Evolutionary conservation across 2,113 vertebrate genomes (phyloP), one percentile per base, ranked within the genome.

Genomic region (Tamias sibiricus): DNA sequence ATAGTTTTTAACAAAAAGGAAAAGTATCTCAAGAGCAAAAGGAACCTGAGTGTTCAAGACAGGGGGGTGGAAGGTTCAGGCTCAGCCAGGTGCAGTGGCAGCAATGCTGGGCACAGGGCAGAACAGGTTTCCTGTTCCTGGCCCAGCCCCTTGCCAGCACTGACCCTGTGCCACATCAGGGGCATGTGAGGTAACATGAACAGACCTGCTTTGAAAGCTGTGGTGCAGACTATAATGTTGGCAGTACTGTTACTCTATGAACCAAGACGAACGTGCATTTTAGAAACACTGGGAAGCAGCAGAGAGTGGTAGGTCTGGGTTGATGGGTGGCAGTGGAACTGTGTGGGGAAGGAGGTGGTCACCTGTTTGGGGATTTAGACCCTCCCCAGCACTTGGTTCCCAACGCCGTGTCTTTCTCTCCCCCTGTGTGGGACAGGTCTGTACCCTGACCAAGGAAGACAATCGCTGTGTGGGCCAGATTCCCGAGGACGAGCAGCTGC

Each of bases 391-490:
- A 1, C 79, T 5, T 0, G 26, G 77, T 30, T 6, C 66, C 93
- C 47, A 64, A 24, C 32, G 7, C 19, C 19, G 0, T 16, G 42
- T 28, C 37, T 74, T 57, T 79, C 80, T 92, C 74, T 37, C 40
- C 75, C 59, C 71, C 54, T 87, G 83, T n/a, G 6, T 16, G n/a
- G 80, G 28, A 49, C 94, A 99, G 99, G 99, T 99, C 97, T 99
- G 99, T 97, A 99, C 99, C 22, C 98, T 99, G 96, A 99, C 99
- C 0, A 99, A 99, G 98, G 99, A 99, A 98, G 99, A 99, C 99
- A 99, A 99, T 99, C 99, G 99, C 1, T 95, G 95, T n/a, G 98
- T 99, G 94, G 99, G 99, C 26, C 98, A 98, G 95, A 98, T 99
- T 54, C 99, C 99, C 0, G 99, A 99, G 24, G 99, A 99, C 0